Percentiles rank a stretch among this genome's conserved stretches.
phyloP scores from a whole-genome alignment of 2,888 invertebrate genomes.

The Cephus runcator region DNA sequence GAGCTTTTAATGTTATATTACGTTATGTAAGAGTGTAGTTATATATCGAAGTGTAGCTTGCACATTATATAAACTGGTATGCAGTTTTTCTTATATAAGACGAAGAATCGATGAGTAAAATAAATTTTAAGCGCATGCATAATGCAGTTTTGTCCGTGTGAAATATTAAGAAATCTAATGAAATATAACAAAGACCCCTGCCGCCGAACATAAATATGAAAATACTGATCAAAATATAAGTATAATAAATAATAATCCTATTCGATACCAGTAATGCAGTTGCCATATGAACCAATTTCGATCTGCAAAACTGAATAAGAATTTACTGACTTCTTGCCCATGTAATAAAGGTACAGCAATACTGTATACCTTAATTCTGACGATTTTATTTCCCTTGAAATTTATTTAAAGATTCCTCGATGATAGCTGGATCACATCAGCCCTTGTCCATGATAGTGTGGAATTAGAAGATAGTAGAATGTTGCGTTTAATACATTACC shows the following conservation, averaged over 20 bases:
- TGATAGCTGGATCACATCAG: background rate
- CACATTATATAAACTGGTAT: background rate
- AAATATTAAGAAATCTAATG: background rate
- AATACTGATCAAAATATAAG: background rate
- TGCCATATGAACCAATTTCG: background rate
- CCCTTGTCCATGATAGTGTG: background rate
- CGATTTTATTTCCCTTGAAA: background rate
- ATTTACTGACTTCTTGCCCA: background rate
- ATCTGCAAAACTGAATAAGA: background rate
- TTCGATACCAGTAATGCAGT: background rate
- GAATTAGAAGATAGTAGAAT: background rate
- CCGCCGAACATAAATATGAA: background rate
- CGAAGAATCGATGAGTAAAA: background rate
- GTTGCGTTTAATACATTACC: slow-evolving; percentile 2
- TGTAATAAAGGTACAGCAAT: background rate
- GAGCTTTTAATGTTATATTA: background rate
- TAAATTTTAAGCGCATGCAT: background rate
- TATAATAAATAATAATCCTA: background rate
- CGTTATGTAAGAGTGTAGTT: background rate
- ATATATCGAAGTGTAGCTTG: background rate
- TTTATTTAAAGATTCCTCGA: background rate
- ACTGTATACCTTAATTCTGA: background rate
- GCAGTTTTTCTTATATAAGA: background rate
- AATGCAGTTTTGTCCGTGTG: background rate
- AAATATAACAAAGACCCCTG: background rate